These are phyloP conservation scores for Myotis davidii DNA, from an alignment of 2,113 vertebrate genomes.

Conservation along the genomic window DNA sequence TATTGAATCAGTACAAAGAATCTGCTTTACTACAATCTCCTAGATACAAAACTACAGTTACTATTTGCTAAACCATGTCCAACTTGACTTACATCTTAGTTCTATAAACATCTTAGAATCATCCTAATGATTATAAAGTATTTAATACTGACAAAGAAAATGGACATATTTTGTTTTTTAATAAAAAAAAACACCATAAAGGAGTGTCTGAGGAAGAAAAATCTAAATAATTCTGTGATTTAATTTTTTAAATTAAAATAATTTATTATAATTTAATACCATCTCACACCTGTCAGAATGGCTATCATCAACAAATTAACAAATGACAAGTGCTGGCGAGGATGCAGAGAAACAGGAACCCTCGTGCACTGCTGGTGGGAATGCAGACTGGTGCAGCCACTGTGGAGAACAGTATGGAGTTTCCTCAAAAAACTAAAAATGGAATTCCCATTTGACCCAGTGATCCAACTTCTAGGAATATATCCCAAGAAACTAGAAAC, in stretches of 20 bases:
- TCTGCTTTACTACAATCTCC: background rate
- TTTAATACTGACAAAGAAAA: slow-evolving; percentile 43
- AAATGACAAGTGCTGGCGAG: too few species aligned
- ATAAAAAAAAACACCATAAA: background rate
- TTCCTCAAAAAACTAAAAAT: too few species aligned
- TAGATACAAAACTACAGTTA: slow-evolving; percentile 8
- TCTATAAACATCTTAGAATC: slow-evolving; percentile 41
- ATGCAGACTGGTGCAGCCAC: too few species aligned
- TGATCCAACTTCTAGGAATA: too few species aligned
- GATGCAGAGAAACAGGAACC: too few species aligned
- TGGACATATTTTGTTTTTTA: background rate
- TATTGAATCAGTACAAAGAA: slow-evolving; percentile 58
- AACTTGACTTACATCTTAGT: slow-evolving; percentile 2
- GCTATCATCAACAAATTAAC: too few species aligned
- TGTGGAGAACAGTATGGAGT: too few species aligned
- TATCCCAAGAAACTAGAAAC: too few species aligned
- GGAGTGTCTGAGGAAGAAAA: slow-evolving; percentile 23
- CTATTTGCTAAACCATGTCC: slow-evolving; percentile 47
- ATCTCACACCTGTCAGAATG: too few species aligned
- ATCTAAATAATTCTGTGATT: slow-evolving; percentile 45
- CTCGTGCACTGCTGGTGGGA: too few species aligned
- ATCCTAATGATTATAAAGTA: background rate
- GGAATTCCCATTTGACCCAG: too few species aligned
- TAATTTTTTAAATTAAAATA: slow-evolving; percentile 35
- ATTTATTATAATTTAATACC: background rate